Evolutionary conservation across 2,797 vertebrate species (phyloP), one percentile per base, ranked within the genome.

Genomic region (Danio albolineatus): DNA sequence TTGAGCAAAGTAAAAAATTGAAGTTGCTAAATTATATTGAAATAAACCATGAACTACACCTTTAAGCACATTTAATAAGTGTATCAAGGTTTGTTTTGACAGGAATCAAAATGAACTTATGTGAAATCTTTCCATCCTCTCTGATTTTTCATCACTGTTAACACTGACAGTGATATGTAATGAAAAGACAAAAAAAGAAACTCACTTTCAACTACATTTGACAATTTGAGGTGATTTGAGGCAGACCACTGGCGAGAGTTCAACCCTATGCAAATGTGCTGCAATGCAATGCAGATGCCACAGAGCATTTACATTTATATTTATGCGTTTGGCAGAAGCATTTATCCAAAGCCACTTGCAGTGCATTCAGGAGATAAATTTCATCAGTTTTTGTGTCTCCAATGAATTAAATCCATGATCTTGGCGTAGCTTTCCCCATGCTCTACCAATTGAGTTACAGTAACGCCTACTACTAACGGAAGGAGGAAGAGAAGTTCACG

Each of bases 301-400:
- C 56, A 41, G 69, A 51, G 2, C 51, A 72, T 72, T 72, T 54
- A 72, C 53, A 56, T 72, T 72, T 56, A 56, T 72, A 72, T 72
- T 72, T 44, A 54, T 70, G 66, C 66, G 17, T 70, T 70, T 70
- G 48, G 66, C 48, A 70, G 36, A 39, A 1, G 13, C 57, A 9
- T 38, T 36, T 64, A 64, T 17, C 39, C 61, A 39, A 72, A 57
- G 38, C 9, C n/a, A 44, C 69, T 72, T 16, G 17, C 38, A 72
- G 69, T 57, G 49, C 69, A 72, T 72, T 41, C 39, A 72, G 57
- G 53, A 4, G 39, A 72, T 28, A 56, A 4, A 72, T 72, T 44
- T 72, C 7, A 72, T 72, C 51, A 16, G 51, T 56, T 72, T 71
- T 28, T 72, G 39, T 44, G 38, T 72, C 69, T 51, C 69, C 5